phyloP scores from a whole-genome alignment of 2,888 invertebrate species.

The Argyra leucocephala region DNA sequence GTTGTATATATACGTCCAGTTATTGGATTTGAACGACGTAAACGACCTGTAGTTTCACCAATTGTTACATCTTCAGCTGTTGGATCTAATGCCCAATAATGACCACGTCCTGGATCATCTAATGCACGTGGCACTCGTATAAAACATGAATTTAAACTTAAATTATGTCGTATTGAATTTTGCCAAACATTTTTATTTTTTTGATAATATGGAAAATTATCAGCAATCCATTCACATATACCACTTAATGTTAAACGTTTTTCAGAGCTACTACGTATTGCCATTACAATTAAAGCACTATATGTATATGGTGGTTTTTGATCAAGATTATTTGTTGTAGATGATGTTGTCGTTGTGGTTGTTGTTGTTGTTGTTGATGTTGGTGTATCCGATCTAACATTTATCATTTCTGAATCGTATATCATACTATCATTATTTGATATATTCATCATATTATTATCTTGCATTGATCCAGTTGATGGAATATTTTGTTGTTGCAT shows the following conservation, averaged over 20 bases:
- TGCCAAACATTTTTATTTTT: slow-evolving; percentile 98
- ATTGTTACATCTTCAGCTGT: slow-evolving; percentile 93
- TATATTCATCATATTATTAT: background rate
- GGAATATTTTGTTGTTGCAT: background rate
- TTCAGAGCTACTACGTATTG: slow-evolving; percentile 83
- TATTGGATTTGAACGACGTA: slow-evolving; percentile 50
- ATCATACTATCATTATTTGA: background rate
- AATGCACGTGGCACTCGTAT: slow-evolving; percentile 90
- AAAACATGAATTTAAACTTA: slow-evolving; percentile 82
- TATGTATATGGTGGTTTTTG: slow-evolving; percentile 89
- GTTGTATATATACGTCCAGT: background rate
- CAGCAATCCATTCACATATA: slow-evolving; percentile 95
- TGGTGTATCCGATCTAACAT: background rate
- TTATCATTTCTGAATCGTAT: background rate
- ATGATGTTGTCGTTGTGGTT: slow-evolving; percentile 14
- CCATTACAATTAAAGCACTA: slow-evolving; percentile 98
- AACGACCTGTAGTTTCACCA: slow-evolving; percentile 90
- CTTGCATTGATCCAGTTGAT: background rate
- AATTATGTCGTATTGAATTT: slow-evolving; percentile 60
- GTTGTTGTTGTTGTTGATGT: slow-evolving; percentile 11
- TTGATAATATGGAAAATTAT: slow-evolving; percentile 90
- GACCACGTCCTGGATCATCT: slow-evolving; percentile 97
- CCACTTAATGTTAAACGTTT: slow-evolving; percentile 85
- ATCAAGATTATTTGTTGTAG: slow-evolving; percentile 12
- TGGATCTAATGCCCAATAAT: slow-evolving; percentile 97